A percentile compares a stretch with the other conserved stretches of the same genome.
These are phyloP conservation scores for Sphaerodactylus townsendi DNA, from an alignment of 2,113 vertebrate species.

Conservation along the genomic window DNA sequence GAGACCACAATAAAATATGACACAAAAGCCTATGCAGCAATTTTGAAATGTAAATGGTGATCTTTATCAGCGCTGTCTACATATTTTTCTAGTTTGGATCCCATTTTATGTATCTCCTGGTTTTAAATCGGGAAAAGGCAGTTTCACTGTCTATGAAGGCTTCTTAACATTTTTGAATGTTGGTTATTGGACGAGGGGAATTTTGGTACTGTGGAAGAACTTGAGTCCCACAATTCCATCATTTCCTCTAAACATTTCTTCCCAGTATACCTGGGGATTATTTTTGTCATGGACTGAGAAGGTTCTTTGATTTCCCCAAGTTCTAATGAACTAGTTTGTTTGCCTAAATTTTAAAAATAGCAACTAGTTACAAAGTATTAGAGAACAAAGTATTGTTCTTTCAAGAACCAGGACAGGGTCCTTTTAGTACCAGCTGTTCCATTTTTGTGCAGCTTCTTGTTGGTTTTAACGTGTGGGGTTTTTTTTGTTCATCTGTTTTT, in stretches of 20 bases:
- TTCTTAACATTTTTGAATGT: neutral
- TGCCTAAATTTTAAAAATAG: neutral
- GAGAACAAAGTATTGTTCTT: too few relatives aligned
- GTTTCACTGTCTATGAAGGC: neutral
- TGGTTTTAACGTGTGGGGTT: neutral
- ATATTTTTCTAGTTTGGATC: conserved; percentile 18
- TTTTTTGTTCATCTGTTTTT: neutral
- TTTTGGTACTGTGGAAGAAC: neutral
- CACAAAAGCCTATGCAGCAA: neutral
- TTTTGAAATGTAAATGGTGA: neutral
- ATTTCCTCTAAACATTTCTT: neutral
- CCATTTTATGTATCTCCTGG: neutral
- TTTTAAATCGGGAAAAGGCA: conserved; percentile 15
- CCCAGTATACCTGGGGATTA: neutral
- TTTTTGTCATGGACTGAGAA: neutral
- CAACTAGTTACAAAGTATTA: too few relatives aligned
- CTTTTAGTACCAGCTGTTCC: neutral
- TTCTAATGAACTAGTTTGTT: neutral
- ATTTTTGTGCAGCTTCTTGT: neutral
- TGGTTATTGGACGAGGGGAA: neutral
- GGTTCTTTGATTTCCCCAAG: neutral
- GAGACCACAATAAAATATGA: conserved; percentile 22
- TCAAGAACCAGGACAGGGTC: too few relatives aligned
- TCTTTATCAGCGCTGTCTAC: conserved; percentile 4
- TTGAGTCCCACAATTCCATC: neutral